These are phyloP conservation scores for Rhynchonema sp. DNA, from an alignment of 2,888 invertebrate genomes.

Conservation along the genomic window DNA sequence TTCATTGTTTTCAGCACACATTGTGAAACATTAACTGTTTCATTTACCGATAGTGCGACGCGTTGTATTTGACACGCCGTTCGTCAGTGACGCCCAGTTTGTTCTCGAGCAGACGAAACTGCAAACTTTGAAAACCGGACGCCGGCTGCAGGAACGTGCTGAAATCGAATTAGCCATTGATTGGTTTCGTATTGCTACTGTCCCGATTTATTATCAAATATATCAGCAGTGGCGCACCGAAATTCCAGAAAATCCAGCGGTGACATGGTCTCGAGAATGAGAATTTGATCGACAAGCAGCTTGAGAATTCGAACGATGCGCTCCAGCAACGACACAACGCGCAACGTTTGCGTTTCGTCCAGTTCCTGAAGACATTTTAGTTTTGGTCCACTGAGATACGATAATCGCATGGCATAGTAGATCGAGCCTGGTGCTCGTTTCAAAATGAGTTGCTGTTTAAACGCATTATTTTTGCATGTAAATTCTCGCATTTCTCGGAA, in stretches of 20 bases:
- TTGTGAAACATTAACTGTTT: slow-evolving; percentile 33
- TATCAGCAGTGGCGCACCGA: slow-evolving; percentile 25
- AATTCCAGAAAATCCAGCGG: slow-evolving; percentile 97
- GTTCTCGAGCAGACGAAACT: slow-evolving; percentile 86
- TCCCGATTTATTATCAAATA: too few species aligned
- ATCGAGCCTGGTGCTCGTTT: too few species aligned
- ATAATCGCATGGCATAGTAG: too few species aligned
- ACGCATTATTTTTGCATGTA: too few species aligned
- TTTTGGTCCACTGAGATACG: too few species aligned
- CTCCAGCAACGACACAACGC: slow-evolving; percentile 72
- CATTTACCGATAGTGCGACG: slow-evolving; percentile 64
- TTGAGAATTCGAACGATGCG: slow-evolving; percentile 68
- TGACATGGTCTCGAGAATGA: slow-evolving; percentile 95
- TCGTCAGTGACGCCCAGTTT: slow-evolving; percentile 55
- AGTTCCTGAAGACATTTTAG: too few species aligned
- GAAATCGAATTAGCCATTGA: slow-evolving; percentile 6
- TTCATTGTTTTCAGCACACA: slow-evolving; percentile 33
- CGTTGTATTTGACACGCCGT: slow-evolving; percentile 75
- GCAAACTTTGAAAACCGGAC: slow-evolving; percentile 86
- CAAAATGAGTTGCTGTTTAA: too few species aligned
- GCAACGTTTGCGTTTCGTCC: slow-evolving; percentile 74
- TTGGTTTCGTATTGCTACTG: neutral
- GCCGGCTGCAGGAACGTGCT: slow-evolving; percentile 75
- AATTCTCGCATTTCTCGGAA: too few species aligned
- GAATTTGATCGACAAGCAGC: slow-evolving; percentile 87